These are phyloP conservation scores for Holocentrus rufus DNA, from an alignment of 2,797 vertebrate species.

Conservation along the genomic window DNA sequence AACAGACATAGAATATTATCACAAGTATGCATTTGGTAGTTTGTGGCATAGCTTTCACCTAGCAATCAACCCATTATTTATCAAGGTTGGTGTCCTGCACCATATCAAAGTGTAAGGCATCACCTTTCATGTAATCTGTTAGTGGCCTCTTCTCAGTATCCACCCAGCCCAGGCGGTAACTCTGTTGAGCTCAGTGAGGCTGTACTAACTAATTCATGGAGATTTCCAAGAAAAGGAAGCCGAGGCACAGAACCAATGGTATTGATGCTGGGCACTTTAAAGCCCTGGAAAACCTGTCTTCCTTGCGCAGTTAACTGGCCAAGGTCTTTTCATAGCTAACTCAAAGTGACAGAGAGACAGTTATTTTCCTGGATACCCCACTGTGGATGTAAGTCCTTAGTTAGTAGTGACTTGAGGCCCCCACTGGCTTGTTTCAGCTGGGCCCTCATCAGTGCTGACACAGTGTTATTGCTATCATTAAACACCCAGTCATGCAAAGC, in stretches of 20 bases:
- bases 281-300: slow-evolving; percentile 35
- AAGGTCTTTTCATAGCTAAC: slow-evolving; percentile 47
- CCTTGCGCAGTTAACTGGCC: slow-evolving; percentile 32
- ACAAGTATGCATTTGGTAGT: neutral
- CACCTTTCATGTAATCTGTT: slow-evolving; percentile 20
- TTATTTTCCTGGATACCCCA: slow-evolving; percentile 34
- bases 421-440: slow-evolving; percentile 16
- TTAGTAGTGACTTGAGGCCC: slow-evolving; percentile 14
- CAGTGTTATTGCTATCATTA: neutral
- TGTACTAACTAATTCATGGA: slow-evolving; percentile 65
- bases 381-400: slow-evolving; percentile 30
- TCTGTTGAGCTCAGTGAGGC: slow-evolving; percentile 51
- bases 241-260: slow-evolving; percentile 9
- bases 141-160: slow-evolving; percentile 15
- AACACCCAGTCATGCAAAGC: neutral
- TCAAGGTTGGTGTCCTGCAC: neutral
- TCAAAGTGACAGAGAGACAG: slow-evolving; percentile 41
- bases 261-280: slow-evolving; percentile 20
- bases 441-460: neutral
- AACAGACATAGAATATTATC: too few relatives aligned
- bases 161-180: slow-evolving; percentile 18
- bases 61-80: neutral
- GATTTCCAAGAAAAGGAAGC: slow-evolving; percentile 58
- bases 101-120: slow-evolving; percentile 8
- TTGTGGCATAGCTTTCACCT: neutral